Evolutionary conservation across 2,888 invertebrate genomes (phyloP).

Genomic region (Epsilonema sp.): DNA sequence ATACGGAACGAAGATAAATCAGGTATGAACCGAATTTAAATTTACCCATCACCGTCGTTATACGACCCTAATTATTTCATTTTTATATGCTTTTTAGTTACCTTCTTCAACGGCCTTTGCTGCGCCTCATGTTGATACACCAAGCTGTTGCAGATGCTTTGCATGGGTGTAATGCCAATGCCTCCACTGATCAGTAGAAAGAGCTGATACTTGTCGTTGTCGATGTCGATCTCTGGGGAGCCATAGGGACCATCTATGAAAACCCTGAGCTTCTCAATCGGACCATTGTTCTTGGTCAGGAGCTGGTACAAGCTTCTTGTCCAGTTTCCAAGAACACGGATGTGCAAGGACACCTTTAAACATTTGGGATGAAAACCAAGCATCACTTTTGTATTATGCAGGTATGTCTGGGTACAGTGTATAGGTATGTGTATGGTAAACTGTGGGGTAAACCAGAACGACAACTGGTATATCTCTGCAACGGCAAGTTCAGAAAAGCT

Average conservation of each 20-base stretch:
- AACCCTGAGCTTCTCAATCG: neutral
- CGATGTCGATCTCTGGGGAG: neutral
- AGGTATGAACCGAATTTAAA: too few relatives aligned
- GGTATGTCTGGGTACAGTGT: too few relatives aligned
- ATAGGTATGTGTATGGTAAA: too few relatives aligned
- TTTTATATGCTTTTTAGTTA: too few relatives aligned
- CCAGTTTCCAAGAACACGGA: slow-evolving; percentile 82
- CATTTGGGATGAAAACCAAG: too few relatives aligned
- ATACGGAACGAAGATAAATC: too few relatives aligned
- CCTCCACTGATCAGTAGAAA: slow-evolving; percentile 5
- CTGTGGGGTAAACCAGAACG: too few relatives aligned
- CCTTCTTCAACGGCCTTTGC: slow-evolving; percentile 4
- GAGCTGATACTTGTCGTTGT: neutral
- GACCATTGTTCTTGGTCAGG: neutral
- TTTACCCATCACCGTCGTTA: too few relatives aligned
- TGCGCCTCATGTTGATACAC: neutral
- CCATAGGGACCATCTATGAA: slow-evolving; percentile 1
- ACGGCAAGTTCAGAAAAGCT: too few relatives aligned
- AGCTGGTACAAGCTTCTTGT: slow-evolving; percentile 56
- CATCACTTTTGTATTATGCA: too few relatives aligned
- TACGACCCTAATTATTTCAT: too few relatives aligned
- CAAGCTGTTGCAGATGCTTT: slow-evolving; percentile 1
- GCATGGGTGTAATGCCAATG: slow-evolving; percentile 5
- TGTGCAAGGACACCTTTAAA: slow-evolving; percentile 59
- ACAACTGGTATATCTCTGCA: too few relatives aligned